phyloP scores from a whole-genome alignment of 1,140 invertebrate genomes.

The Scaptomyza montana region DNA sequence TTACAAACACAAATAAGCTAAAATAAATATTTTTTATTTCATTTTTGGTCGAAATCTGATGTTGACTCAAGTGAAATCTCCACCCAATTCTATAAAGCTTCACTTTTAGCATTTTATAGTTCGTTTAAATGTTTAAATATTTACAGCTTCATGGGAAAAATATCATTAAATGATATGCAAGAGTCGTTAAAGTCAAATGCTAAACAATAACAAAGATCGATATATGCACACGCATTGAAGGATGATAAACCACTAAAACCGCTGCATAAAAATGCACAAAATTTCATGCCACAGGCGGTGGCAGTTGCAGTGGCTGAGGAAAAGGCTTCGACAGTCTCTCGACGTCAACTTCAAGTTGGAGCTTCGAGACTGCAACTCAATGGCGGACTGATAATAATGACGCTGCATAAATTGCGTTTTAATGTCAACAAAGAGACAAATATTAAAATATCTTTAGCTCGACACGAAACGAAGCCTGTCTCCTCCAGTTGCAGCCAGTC shows the following conservation, averaged over 20 bases:
- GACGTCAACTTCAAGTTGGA: constrained; percentile 14
- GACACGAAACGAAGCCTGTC: constrained; percentile 15
- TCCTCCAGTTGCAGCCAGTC: neutral
- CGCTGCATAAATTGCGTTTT: constrained; percentile 81
- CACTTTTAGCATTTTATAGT: neutral
- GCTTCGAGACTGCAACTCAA: constrained; percentile 46
- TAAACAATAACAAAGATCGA: constrained; percentile 31
- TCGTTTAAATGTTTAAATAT: neutral
- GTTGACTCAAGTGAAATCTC: too few species aligned
- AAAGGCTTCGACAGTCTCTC: constrained; percentile 1
- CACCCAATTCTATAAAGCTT: neutral
- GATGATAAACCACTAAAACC: constrained; percentile 54
- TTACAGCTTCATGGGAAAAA: constrained; percentile 2
- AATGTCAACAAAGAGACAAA: constrained; percentile 81
- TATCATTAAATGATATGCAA: constrained; percentile 34
- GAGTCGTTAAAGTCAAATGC: constrained; percentile 39
- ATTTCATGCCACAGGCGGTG: constrained; percentile 27
- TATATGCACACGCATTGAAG: constrained; percentile 27
- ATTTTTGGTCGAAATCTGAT: too few species aligned
- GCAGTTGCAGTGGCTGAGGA: constrained; percentile 1
- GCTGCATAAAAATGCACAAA: constrained; percentile 64
- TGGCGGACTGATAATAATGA: constrained; percentile 71
- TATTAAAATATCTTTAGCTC: constrained; percentile 69
- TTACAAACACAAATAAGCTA: too few species aligned
- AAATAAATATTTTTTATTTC: too few species aligned